A percentile compares a stretch with the other conserved stretches of the same genome.
phyloP scores from a whole-genome alignment of 2,888 invertebrate genomes.

The Alviniconcha strummeri region DNA sequence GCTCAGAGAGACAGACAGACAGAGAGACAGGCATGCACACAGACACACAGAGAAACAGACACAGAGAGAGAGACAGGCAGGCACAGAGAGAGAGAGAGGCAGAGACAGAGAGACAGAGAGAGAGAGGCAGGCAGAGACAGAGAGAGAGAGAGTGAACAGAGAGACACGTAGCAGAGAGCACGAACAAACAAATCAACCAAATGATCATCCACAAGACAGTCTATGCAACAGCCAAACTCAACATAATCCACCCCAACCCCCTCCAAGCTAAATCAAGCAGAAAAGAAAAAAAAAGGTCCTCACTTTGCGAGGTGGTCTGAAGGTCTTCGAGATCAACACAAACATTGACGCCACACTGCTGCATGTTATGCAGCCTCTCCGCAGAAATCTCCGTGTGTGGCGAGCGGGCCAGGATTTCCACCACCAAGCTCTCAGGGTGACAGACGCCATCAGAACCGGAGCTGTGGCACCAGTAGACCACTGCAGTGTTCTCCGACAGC shows the following conservation, averaged over 20 bases:
- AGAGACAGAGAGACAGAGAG: too few species aligned
- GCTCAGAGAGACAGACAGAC: too few species aligned
- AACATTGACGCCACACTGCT: slow-evolving; percentile 13
- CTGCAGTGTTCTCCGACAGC: background rate
- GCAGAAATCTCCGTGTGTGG: background rate
- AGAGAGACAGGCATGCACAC: too few species aligned
- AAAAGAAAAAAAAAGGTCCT: background rate
- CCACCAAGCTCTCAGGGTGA: slow-evolving; percentile 6
- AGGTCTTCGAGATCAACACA: slow-evolving; percentile 20
- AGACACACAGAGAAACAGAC: too few species aligned
- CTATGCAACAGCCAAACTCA: background rate
- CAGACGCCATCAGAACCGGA: background rate
- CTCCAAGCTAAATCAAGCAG: background rate
- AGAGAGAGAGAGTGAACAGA: too few species aligned
- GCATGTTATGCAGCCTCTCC: slow-evolving; percentile 11
- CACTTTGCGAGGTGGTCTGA: slow-evolving; percentile 14
- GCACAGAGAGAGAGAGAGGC: too few species aligned
- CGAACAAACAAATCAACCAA: background rate
- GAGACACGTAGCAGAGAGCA: too few species aligned
- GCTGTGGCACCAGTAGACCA: slow-evolving; percentile 27
- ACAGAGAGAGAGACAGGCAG: too few species aligned
- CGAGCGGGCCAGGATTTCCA: slow-evolving; percentile 25
- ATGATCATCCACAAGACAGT: too few species aligned
- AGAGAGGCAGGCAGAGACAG: too few species aligned
- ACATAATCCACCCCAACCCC: background rate